A percentile compares a stretch with the other conserved stretches of the same genome.
Conservation (phyloP, 2,797 vertebrate genomes). For the Tapirus indicus region DNA sequence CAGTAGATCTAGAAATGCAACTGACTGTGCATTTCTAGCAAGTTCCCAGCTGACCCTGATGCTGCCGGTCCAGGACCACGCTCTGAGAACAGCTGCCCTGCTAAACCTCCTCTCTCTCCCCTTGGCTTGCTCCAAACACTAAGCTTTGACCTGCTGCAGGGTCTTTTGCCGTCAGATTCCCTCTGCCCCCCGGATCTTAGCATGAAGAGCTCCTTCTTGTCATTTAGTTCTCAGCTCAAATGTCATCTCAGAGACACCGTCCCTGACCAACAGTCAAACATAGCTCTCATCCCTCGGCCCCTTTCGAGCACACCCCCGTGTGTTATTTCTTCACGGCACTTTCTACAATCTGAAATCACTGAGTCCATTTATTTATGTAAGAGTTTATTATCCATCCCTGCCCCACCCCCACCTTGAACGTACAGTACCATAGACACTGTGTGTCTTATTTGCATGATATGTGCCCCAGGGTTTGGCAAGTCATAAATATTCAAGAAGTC, state of each 20-base stretch:
- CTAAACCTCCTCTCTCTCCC: not conserved
- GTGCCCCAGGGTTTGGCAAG: not conserved
- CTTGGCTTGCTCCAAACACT: not conserved
- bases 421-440: not conserved
- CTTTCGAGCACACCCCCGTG: not conserved
- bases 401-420: not conserved
- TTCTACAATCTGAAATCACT: not conserved
- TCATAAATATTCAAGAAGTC: not conserved
- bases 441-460: not conserved
- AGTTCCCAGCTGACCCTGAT: too few species aligned
- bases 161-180: not conserved
- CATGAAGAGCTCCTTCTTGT: not conserved
- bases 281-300: not conserved
- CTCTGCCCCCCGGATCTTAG: not conserved
- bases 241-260: not conserved
- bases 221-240: not conserved
- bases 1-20: not conserved
- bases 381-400: not conserved
- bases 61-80: not conserved
- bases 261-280: not conserved
- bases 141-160: not conserved
- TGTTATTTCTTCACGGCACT: not conserved
- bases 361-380: not conserved
- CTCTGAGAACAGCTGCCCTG: not conserved
- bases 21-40: not conserved